Evolutionary conservation across 2,888 invertebrate genomes (phyloP), one percentile per base, ranked within the genome.

Genomic region (Plusia festucae): DNA sequence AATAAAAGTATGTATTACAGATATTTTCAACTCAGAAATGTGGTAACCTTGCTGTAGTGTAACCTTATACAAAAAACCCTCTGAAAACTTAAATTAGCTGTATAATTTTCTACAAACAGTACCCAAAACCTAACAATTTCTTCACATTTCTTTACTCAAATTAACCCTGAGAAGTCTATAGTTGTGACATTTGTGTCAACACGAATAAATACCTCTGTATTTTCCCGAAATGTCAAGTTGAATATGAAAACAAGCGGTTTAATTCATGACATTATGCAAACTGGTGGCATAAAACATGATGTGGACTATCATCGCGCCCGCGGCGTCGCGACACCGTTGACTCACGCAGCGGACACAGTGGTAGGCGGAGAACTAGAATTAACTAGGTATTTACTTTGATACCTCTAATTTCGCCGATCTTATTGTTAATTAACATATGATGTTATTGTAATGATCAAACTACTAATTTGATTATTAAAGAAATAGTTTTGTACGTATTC

Each of bases 211-310:
- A 46, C 49, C 44, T 54, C 6, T 46, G 30, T 59, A 63, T 65
- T 77, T 60, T 60, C 18, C 11, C 34, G 49, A 70, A 72, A 73
- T 70, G 73, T 62, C 73, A 73, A 54, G 56, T 49, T 22, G 27
- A 52, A 62, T 70, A 70, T 70, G 70, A 65, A 69, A 73, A 70
- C 57, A 70, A 68, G 74, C 60, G 72, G 78, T 80, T 82, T 79
- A 81, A 81, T 84, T 79, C 71, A 65, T 60, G 68, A 69, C 76
- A 85, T 87, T 84, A 88, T 86, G 85, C 80, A 84, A 85, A 85
- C 82, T 81, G 79, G 60, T 49, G 70, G 51, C 73, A 78, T 85
- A 74, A 84, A 86, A 77, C 72, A 82, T 83, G 73, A 82, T 83
- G 84, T 78, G 79, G 74, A 59, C 71, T 82, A 86, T 86, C 77